A percentile compares a stretch with the other conserved stretches of the same genome.
Evolutionary conservation across 2,797 vertebrate species (phyloP).

Genomic region (Orestias chungarensis): DNA sequence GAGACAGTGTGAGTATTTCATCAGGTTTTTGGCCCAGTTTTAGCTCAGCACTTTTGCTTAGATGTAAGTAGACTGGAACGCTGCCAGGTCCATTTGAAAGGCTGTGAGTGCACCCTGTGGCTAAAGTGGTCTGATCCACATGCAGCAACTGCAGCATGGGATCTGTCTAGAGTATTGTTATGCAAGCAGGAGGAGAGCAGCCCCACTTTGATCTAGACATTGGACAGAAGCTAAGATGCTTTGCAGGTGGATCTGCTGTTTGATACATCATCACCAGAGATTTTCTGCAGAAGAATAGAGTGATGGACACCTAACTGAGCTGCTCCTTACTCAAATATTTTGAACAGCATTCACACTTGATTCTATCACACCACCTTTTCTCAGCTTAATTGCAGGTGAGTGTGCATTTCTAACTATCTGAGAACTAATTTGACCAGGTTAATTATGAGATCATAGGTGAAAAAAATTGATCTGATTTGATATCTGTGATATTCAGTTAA

Average conservation of each 20-base stretch:
- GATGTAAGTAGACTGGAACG: conserved; percentile 43
- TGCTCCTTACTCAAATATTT: conserved; percentile 21
- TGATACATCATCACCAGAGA: conserved; percentile 22
- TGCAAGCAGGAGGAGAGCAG: conserved; percentile 69
- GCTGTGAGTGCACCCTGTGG: conserved; percentile 39
- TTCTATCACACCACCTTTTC: conserved; percentile 24
- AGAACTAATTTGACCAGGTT: background rate
- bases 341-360: conserved; percentile 19
- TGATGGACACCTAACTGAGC: conserved; percentile 33
- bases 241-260: conserved; percentile 43
- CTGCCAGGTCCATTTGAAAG: conserved; percentile 72
- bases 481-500: background rate
- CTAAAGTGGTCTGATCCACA: conserved; percentile 62
- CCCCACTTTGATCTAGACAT: conserved; percentile 65
- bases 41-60: conserved; percentile 48
- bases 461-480: background rate
- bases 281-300: conserved; percentile 19
- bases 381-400: conserved; percentile 52
- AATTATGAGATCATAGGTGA: background rate
- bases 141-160: conserved; percentile 65
- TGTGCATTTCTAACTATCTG: conserved; percentile 26
- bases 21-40: conserved; percentile 48
- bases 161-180: conserved; percentile 70
- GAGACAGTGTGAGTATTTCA: conserved; percentile 30
- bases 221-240: conserved; percentile 55